Evolutionary conservation across 2,113 vertebrate species (phyloP).

Genomic region (Zapornia atra): DNA sequence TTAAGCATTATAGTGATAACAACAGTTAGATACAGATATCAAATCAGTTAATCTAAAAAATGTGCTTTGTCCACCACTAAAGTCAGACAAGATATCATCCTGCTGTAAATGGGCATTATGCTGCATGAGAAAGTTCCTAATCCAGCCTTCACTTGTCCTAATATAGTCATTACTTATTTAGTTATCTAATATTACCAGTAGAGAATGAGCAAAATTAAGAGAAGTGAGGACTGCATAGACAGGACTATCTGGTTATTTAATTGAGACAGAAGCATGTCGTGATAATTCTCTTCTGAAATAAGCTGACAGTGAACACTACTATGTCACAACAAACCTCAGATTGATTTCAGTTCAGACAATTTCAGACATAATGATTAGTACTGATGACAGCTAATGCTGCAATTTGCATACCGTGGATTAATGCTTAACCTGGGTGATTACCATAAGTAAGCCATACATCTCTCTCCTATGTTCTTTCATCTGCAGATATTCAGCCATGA

Average conservation of each 20-base stretch:
- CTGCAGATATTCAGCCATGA: neutral
- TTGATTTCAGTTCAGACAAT: neutral
- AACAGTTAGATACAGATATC: neutral
- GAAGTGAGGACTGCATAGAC: neutral
- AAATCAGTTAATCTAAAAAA: neutral
- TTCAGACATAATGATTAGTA: neutral
- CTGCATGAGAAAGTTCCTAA: neutral
- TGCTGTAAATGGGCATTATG: neutral
- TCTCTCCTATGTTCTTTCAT: neutral
- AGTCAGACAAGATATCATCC: neutral
- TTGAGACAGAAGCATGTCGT: neutral
- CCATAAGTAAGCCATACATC: neutral
- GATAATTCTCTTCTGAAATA: neutral
- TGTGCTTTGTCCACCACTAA: neutral
- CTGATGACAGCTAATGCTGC: neutral
- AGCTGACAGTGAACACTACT: neutral
- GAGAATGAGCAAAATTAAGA: neutral
- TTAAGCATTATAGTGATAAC: neutral
- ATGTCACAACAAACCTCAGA: constrained; percentile 3
- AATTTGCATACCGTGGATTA: neutral
- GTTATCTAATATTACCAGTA: neutral
- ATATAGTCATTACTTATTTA: neutral
- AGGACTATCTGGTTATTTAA: neutral
- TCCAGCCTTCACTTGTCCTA: neutral
- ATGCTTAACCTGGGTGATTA: neutral